Percentiles rank a stretch among this genome's conserved stretches.
phyloP scores from a whole-genome alignment of 23 tunicate species.

The Corella eumyota region DNA sequence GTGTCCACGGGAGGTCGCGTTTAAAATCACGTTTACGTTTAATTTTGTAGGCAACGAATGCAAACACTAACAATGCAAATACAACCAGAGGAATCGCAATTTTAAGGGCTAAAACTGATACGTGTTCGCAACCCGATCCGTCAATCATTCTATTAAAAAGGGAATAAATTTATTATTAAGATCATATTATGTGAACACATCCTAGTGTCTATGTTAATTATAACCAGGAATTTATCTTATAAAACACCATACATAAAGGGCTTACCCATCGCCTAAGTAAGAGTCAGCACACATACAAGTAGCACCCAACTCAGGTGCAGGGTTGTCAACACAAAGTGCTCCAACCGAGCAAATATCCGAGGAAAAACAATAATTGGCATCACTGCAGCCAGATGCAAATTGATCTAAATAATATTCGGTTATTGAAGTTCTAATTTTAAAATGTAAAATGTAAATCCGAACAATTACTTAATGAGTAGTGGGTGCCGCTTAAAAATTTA shows the following conservation, averaged over 20 bases:
- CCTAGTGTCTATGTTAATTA: too few species aligned
- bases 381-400: conserved; percentile 7
- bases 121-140: too few species aligned
- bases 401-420: too few species aligned
- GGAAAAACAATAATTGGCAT: conserved; percentile 11
- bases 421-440: too few species aligned
- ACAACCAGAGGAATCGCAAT: conserved; percentile 22
- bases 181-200: too few species aligned
- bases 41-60: conserved; percentile 5
- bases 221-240: too few species aligned
- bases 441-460: background rate
- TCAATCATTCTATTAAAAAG: too few species aligned
- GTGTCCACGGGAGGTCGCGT: conserved; percentile 11
- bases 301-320: conserved; percentile 18
- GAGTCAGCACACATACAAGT: conserved; percentile 20
- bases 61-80: background rate
- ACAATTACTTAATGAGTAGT: background rate
- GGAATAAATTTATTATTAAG: too few species aligned
- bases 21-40: conserved; percentile 2
- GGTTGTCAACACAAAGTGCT: conserved; percentile 20
- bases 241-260: too few species aligned
- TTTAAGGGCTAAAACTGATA: too few species aligned
- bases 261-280: conserved; percentile 55
- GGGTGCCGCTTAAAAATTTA: background rate
- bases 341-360: conserved; percentile 7